Evolutionary conservation across 2,113 vertebrate genomes (phyloP).

Genomic region (Oriolus oriolus): DNA sequence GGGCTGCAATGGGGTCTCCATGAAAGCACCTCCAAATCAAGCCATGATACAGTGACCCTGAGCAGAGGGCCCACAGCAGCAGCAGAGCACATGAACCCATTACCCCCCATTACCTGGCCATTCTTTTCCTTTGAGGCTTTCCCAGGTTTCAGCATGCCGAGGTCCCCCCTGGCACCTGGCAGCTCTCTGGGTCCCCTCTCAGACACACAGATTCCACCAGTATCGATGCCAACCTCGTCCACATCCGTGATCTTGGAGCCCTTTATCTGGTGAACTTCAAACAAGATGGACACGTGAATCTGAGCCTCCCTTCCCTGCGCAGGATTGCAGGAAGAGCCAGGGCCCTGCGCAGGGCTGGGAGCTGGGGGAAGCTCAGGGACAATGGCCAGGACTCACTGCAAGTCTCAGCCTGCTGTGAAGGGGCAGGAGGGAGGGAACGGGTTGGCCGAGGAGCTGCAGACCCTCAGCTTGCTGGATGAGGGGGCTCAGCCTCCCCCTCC

Average conservation of each 20-base stretch:
- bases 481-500: neutral
- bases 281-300: neutral
- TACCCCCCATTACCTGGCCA: conserved; percentile 48
- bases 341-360: neutral
- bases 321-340: fast-evolving
- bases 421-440: neutral
- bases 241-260: conserved; percentile 55
- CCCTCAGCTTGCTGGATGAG: neutral
- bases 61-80: neutral
- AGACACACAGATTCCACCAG: conserved; percentile 27
- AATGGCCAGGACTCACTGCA: neutral
- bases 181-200: conserved; percentile 78
- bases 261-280: conserved; percentile 69
- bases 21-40: neutral
- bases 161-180: conserved; percentile 73
- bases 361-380: neutral
- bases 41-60: neutral
- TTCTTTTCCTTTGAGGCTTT: conserved; percentile 58
- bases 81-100: fast-evolving
- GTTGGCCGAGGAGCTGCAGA: neutral
- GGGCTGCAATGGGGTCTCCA: neutral
- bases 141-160: conserved; percentile 72
- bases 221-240: conserved; percentile 28
- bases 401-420: neutral
- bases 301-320: fast-evolving